Conservation (phyloP, 1,140 invertebrate genomes). For the Megathymus violae region DNA sequence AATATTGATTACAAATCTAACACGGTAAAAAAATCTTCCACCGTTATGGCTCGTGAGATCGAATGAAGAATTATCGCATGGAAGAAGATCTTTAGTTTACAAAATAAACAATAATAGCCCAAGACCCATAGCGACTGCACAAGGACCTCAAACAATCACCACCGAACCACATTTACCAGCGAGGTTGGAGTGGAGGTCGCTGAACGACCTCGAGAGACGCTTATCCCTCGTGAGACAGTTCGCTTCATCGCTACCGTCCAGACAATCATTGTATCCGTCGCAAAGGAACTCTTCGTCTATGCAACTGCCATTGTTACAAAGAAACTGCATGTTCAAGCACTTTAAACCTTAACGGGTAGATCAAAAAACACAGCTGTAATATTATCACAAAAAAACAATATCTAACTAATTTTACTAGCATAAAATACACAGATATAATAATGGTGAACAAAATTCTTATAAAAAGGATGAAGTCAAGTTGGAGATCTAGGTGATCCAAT, state of each 20-base stretch:
- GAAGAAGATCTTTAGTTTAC: not conserved
- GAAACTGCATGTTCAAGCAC: conserved; percentile 83
- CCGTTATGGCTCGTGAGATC: too few species aligned
- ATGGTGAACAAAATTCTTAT: conserved; percentile 13
- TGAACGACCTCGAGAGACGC: conserved; percentile 43
- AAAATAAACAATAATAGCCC: conserved; percentile 9
- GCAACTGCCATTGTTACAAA: conserved; percentile 86
- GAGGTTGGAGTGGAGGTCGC: conserved; percentile 39
- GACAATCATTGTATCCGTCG: conserved; percentile 88
- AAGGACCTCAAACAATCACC: conserved; percentile 41
- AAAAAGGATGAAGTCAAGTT: conserved; percentile 10
- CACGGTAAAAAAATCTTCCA: too few species aligned
- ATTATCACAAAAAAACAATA: conserved; percentile 17
- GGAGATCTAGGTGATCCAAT: conserved; percentile 22
- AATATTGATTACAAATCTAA: too few species aligned
- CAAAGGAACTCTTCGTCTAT: conserved; percentile 82
- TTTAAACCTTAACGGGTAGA: conserved; percentile 58
- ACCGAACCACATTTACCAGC: conserved; percentile 57
- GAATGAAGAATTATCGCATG: not conserved
- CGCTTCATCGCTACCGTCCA: conserved; percentile 89
- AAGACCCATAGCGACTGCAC: conserved; percentile 35
- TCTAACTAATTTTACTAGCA: conserved; percentile 19
- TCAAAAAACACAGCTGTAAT: conserved; percentile 29
- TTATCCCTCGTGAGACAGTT: conserved; percentile 83
- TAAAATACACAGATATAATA: conserved; percentile 16